Evolutionary conservation across 1,140 invertebrate genomes (phyloP), one percentile per base, ranked within the genome.

Genomic region (Heliconius melpomene): DNA sequence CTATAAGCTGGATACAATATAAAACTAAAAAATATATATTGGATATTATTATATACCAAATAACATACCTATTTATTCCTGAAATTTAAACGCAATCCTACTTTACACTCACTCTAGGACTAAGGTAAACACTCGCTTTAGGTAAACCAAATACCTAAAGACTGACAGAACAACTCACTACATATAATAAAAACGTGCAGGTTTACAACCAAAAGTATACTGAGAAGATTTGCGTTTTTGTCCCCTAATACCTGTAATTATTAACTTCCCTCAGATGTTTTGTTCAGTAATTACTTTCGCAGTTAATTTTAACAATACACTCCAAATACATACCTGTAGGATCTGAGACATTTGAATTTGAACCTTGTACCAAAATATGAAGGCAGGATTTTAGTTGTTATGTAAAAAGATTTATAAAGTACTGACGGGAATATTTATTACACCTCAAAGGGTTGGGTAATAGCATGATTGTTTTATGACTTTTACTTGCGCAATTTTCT

Each of bases 361-460:
- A 50, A 80, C 75, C 71, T 77, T 76, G 26, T 66, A 13, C 26
- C 13, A 16, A 66, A 29, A 66, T 29, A 0, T 29, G 26, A 26
- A 66, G 26, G 60, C 26, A 66, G 23, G 1, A 18, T 46, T 78
- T 36, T 8, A 23, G 13, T 36, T 26, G 2, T 7, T 66, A 29
- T 29, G 60, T 66, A 2, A 66, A 80, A 77, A 60, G 71, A 86
- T 81, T 78, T 80, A 80, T 83, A 74, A 79, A 83, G 81, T 81
- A 86, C 81, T 87, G 90, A 92, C 89, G 89, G 89, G 82, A 86
- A 88, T 89, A 93, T 93, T 92, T 93, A 94, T 93, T 91, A 84
- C 89, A 92, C 90, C 88, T 93, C 86, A 93, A 94, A 93, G 92
- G 92, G 91, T 93, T 94, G 89, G 84, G 87, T 86, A 90, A 90